These are phyloP conservation scores for Rallus limicola DNA, from an alignment of 2,113 vertebrate species.

Conservation along the genomic window DNA sequence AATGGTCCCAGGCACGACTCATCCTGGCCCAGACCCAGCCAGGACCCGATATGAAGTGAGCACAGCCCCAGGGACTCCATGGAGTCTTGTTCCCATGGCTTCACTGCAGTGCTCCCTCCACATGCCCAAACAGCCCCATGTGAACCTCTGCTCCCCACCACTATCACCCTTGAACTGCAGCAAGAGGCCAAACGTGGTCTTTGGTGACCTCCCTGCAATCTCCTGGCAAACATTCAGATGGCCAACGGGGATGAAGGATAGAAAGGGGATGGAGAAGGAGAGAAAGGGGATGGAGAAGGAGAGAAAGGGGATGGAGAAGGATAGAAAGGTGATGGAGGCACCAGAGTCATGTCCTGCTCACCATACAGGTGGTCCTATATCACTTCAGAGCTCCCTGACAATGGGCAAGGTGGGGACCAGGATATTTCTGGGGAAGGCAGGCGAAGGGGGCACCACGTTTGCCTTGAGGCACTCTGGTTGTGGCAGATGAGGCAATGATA, in stretches of 20 bases:
- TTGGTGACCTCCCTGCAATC: background rate
- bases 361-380: fast-evolving
- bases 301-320: background rate
- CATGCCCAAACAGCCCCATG: fast-evolving
- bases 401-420: background rate
- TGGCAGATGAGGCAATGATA: fast-evolving
- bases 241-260: background rate
- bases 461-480: background rate
- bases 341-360: fast-evolving
- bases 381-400: background rate
- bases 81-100: background rate
- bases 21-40: background rate
- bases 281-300: background rate
- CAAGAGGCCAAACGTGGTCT: background rate
- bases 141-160: background rate
- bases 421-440: background rate
- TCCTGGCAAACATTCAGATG: background rate
- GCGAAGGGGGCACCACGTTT: background rate
- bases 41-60: background rate
- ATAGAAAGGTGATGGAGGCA: background rate
- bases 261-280: background rate
- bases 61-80: background rate
- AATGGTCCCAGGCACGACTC: background rate
- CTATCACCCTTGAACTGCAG: background rate
- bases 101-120: background rate